Conservation (phyloP, 2,797 vertebrate species). For the Neosilurus mollespiculum region DNA sequence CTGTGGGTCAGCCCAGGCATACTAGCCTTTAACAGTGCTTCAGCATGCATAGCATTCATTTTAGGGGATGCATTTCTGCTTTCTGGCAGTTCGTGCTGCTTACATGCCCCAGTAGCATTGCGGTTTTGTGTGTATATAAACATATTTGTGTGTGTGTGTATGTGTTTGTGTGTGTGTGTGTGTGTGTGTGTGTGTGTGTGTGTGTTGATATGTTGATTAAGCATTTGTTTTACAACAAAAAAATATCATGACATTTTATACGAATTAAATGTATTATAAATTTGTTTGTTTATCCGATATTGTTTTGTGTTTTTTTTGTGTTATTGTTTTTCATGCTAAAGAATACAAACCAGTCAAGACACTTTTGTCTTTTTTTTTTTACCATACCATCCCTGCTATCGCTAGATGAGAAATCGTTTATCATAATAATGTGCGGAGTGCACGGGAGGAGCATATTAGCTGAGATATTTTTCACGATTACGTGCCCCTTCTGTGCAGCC, state of each 20-base stretch:
- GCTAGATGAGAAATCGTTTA: constrained; percentile 66
- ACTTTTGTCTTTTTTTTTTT: constrained; percentile 30
- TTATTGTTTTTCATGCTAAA: constrained; percentile 1
- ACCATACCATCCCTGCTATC: constrained; percentile 53
- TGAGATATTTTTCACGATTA: constrained; percentile 85
- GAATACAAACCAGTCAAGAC: constrained; percentile 1
- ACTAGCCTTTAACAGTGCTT: too few relatives aligned
- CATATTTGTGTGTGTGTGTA: too few relatives aligned
- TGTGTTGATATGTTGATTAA: background rate
- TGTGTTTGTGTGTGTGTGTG: too few relatives aligned
- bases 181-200: too few relatives aligned
- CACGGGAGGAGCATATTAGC: constrained; percentile 68
- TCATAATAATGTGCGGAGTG: constrained; percentile 58
- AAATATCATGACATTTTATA: background rate
- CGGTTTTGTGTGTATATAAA: too few relatives aligned
- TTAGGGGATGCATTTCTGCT: too few relatives aligned
- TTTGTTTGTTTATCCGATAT: background rate
- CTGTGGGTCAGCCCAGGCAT: too few relatives aligned
- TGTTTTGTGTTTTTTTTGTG: background rate
- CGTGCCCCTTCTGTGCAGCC: constrained; percentile 78
- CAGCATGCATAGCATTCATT: too few relatives aligned
- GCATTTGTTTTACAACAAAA: background rate
- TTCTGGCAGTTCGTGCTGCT: too few relatives aligned
- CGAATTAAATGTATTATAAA: background rate
- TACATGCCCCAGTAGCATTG: too few relatives aligned